Base-by-base conservation (phyloP, 2,888 invertebrate species). In the Stratiomys singularior region DNA sequence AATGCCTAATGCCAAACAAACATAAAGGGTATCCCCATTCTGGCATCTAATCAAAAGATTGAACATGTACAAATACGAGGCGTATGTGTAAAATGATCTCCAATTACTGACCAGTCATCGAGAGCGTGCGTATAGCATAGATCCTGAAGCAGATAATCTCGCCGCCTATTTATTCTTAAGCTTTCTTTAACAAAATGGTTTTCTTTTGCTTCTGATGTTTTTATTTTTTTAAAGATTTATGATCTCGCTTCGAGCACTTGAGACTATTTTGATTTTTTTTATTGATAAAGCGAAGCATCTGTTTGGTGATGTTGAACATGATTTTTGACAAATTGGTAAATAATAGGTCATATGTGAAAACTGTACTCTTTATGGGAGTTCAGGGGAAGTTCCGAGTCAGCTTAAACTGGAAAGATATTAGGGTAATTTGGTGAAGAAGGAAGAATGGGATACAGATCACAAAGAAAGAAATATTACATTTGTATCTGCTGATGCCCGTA, bases 41-140 rank as follows among this genome's bases (percentile, higher is more conserved):
- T 23, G 23, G 23, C 30, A 28, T 47, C 71, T 52, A 71, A 71
- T 71, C 30, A 71, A 71, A 47, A 47, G 25, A 52, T 27, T 71
- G n/a, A 27, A 71, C 13, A 47, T 71, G 71, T 27, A 4, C 1
- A 47, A 71, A 52, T 27, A 28, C 15, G 47, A 71, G 5, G 27
- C 47, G 44, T 15, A 7, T 44, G 15, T 25, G 52, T 52, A 25
- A 71, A 52, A 18, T 71, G 28, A 52, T 52, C 46, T 67, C 23
- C 44, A 21, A 30, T 67, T 67, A 44, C 67, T 18, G 44, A 37
- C 9, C 37, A 9, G 37, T n/a, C 44, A 9, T 21, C 5, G 11
- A 28, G 25, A 13, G 52, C 15, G 15, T 13, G 52, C 52, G 15
- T 52, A 52, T 52, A 9, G 58, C 4, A 4, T 15, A 52, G 7